Conservation (phyloP, 2,888 invertebrate species). For the Schizotus pectinicornis region DNA sequence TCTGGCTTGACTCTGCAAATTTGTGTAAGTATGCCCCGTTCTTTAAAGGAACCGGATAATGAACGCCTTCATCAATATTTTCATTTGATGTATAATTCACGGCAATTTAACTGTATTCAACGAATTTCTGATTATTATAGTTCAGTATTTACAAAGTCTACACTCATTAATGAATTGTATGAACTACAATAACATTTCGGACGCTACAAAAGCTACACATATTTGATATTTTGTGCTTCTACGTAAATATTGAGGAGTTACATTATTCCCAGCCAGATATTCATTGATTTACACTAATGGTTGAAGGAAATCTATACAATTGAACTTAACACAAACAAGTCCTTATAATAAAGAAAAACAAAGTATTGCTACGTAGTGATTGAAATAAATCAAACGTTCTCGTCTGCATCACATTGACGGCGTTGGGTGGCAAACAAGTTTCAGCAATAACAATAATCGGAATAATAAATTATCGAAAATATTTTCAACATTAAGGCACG, state of each 20-base stretch:
- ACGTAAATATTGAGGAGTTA: constrained; percentile 25
- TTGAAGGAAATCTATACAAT: neutral
- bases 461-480: neutral
- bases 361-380: too few relatives aligned
- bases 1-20: too few relatives aligned
- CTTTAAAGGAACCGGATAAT: constrained; percentile 9
- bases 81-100: constrained; percentile 30
- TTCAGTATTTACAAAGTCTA: constrained; percentile 26
- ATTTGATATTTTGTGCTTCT: constrained; percentile 34
- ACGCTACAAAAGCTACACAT: constrained; percentile 38
- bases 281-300: constrained; percentile 6
- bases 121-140: constrained; percentile 5
- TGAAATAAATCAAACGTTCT: neutral
- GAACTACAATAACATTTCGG: constrained; percentile 28
- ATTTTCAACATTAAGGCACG: constrained; percentile 18
- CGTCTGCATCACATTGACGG: constrained; percentile 13
- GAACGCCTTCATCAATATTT: constrained; percentile 12
- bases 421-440: too few relatives aligned
- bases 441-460: neutral
- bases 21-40: constrained; percentile 2
- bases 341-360: neutral
- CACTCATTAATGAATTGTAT: constrained; percentile 20
- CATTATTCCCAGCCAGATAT: constrained; percentile 27
- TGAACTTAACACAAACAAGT: neutral
- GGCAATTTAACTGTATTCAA: neutral